phyloP scores from a whole-genome alignment of 2,113 vertebrate species.

The Notechis scutatus region DNA sequence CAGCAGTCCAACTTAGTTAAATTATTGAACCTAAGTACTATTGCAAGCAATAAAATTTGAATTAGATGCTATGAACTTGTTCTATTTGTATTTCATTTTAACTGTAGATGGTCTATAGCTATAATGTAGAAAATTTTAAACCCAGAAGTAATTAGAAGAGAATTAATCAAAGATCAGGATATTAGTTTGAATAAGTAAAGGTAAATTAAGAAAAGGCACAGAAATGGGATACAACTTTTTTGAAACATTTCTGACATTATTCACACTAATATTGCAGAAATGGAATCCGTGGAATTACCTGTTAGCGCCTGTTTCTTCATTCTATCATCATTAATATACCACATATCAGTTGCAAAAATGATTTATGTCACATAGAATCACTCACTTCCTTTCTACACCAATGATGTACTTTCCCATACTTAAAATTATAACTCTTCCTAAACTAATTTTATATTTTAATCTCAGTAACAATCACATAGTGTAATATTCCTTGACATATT shows the following conservation, averaged over 20 bases:
- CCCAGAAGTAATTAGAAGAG: conserved; percentile 18
- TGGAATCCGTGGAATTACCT: background rate
- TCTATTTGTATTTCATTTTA: background rate
- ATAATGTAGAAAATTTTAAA: background rate
- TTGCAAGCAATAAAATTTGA: background rate
- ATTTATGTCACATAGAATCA: conserved; percentile 5
- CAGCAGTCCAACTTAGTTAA: background rate
- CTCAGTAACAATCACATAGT: background rate
- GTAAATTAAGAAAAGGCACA: background rate
- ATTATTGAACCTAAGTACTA: background rate
- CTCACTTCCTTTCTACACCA: background rate
- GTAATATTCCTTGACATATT: conserved; percentile 26
- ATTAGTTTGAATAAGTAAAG: background rate
- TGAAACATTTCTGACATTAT: background rate
- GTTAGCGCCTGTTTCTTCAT: background rate
- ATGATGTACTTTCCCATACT: background rate
- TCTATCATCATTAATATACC: background rate
- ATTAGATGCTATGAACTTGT: background rate
- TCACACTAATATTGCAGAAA: background rate
- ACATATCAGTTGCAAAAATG: background rate
- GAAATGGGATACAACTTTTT: background rate
- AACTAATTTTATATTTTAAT: conserved; percentile 14
- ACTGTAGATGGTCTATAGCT: background rate
- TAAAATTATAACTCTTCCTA: background rate
- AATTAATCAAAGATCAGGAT: background rate